Conservation (phyloP, 23 tunicate species). For the Halocynthia roretzi region DNA sequence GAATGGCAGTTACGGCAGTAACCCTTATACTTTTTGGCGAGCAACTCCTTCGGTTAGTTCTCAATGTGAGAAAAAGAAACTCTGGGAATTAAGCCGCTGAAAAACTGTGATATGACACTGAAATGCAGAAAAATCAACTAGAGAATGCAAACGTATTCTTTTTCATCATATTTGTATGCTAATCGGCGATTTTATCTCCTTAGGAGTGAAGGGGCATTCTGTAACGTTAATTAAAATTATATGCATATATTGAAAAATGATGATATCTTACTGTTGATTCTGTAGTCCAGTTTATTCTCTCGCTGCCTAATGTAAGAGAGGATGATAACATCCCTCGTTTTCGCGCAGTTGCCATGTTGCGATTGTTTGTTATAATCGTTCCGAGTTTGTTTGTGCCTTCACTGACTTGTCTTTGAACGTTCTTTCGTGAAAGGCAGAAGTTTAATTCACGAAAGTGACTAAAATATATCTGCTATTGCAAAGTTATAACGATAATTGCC, state of each 20-base stretch:
- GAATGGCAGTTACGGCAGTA: no score
- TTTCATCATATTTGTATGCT: background rate
- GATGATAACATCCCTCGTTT: conserved; percentile 82
- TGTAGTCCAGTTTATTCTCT: conserved; percentile 49
- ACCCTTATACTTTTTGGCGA: no score
- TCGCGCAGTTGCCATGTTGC: conserved; percentile 59
- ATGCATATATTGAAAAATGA: background rate
- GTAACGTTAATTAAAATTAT: background rate
- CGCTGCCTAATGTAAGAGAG: conserved; percentile 58
- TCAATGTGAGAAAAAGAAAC: no score
- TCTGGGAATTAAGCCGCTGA: no score
- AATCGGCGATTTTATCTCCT: background rate
- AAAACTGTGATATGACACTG: no score
- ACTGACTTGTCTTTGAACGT: conserved; percentile 44
- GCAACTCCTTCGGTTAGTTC: no score
- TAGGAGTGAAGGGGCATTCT: background rate
- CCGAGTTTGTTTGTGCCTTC: conserved; percentile 50
- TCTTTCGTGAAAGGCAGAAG: conserved; percentile 8
- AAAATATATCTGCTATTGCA: background rate
- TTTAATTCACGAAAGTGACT: no score
- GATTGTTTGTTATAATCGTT: conserved; percentile 44
- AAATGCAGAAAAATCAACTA: no score
- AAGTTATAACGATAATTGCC: background rate
- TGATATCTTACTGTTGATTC: conserved; percentile 56
- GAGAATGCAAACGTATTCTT: no score